phyloP scores from a whole-genome alignment of 1,140 invertebrate genomes.

The Camponotus pennsylvanicus region DNA sequence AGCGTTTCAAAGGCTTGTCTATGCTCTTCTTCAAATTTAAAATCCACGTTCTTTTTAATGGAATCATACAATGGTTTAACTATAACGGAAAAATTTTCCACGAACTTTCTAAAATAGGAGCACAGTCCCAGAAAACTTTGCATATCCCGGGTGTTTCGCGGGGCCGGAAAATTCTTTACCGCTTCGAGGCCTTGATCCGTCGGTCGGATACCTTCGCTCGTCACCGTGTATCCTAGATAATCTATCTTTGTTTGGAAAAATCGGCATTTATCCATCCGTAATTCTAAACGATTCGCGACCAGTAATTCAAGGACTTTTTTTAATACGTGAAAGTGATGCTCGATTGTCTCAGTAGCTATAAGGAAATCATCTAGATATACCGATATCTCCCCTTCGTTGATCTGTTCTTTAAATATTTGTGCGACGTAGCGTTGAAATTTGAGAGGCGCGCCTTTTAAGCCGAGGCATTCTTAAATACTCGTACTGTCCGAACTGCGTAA shows the following conservation, averaged over 20 bases:
- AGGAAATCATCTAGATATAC: constrained; percentile 55
- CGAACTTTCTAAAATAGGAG: too few relatives aligned
- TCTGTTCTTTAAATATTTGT: constrained; percentile 22
- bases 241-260: not conserved
- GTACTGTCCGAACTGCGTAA: not conserved
- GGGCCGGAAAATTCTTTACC: too few relatives aligned
- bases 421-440: constrained; percentile 38
- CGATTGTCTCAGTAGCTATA: constrained; percentile 26
- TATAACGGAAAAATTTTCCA: too few relatives aligned
- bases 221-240: too few relatives aligned
- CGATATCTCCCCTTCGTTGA: not conserved
- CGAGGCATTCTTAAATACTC: not conserved
- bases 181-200: too few relatives aligned
- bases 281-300: not conserved
- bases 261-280: constrained; percentile 37
- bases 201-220: too few relatives aligned
- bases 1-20: too few relatives aligned
- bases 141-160: too few relatives aligned
- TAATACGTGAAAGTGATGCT: constrained; percentile 45
- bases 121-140: too few relatives aligned
- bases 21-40: too few relatives aligned
- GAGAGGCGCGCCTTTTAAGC: not conserved
- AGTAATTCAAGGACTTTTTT: constrained; percentile 9
- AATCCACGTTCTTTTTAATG: too few relatives aligned
- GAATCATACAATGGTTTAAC: too few relatives aligned